Evolutionary conservation across 1,140 invertebrate genomes (phyloP).

Genomic region (Planococcus citri): DNA sequence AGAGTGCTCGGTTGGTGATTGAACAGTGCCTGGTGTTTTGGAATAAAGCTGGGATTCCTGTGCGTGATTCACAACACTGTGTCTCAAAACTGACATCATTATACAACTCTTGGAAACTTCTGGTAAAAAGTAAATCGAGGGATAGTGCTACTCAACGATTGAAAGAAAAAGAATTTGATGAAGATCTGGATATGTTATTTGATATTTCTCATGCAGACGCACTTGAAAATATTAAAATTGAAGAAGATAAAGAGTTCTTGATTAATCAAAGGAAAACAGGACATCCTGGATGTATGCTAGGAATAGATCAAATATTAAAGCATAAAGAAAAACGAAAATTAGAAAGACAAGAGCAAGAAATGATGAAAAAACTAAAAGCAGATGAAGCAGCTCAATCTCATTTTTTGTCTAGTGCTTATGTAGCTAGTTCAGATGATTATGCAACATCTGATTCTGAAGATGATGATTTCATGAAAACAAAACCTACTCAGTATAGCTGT

Average conservation of each 20-base stretch:
- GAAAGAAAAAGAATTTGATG: constrained; percentile 25
- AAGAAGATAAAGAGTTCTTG: constrained; percentile 26
- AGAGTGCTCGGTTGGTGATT: constrained; percentile 25
- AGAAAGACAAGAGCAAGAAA: too few relatives aligned
- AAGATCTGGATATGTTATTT: constrained; percentile 28
- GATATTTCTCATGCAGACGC: constrained; percentile 28
- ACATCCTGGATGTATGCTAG: constrained; percentile 19
- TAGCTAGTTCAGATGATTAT: too few relatives aligned
- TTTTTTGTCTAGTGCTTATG: too few relatives aligned
- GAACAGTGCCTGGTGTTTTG: constrained; percentile 25
- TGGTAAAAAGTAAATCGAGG: constrained; percentile 22
- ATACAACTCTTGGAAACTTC: constrained; percentile 25
- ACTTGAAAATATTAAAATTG: constrained; percentile 25
- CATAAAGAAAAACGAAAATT: too few relatives aligned
- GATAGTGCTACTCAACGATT: constrained; percentile 22
- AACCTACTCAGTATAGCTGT: too few relatives aligned
- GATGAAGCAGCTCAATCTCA: too few relatives aligned
- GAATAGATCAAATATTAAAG: constrained; percentile 21
- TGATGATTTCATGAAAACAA: too few relatives aligned
- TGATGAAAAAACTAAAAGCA: too few relatives aligned
- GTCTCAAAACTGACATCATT: constrained; percentile 24
- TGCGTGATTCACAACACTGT: constrained; percentile 23
- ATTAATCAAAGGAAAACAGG: constrained; percentile 25
- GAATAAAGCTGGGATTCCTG: constrained; percentile 25
- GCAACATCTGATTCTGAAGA: too few relatives aligned